Percentiles rank a stretch among this genome's conserved stretches.
Conservation (phyloP, 1,140 invertebrate species). For the Odontomachus brunneus region DNA sequence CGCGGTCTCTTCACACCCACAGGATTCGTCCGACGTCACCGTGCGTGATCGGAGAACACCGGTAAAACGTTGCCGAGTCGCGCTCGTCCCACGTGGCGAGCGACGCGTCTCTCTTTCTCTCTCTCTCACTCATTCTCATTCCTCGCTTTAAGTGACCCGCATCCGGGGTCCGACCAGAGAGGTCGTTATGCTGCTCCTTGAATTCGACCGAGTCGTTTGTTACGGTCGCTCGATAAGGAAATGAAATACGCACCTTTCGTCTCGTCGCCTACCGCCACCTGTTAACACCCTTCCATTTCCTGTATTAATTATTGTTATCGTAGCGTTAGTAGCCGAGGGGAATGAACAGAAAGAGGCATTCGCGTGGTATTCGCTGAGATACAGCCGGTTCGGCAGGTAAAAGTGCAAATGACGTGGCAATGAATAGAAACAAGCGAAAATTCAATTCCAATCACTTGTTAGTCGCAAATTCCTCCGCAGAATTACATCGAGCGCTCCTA, state of each 20-base stretch:
- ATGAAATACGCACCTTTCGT: not conserved
- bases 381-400: no score
- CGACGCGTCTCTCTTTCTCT: slow-evolving; percentile 1
- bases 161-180: slow-evolving; percentile 15
- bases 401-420: no score
- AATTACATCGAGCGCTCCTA: no score
- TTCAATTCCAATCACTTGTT: no score
- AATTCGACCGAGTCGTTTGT: slow-evolving; percentile 23
- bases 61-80: slow-evolving; percentile 5
- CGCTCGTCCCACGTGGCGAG: not conserved
- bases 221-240: slow-evolving; percentile 32
- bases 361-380: no score
- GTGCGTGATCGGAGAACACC: no score
- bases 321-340: no score
- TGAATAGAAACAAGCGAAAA: no score
- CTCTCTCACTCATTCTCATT: not conserved
- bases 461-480: no score
- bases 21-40: slow-evolving; percentile 7
- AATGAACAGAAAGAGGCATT: no score
- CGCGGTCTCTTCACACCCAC: no score
- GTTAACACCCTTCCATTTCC: slow-evolving; percentile 30
- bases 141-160: slow-evolving; percentile 52
- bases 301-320: slow-evolving; percentile 7
- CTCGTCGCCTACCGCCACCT: not conserved
- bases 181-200: slow-evolving; percentile 16